These are phyloP conservation scores for Pseudochirops corinnae DNA, from an alignment of 2,797 vertebrate species.

Conservation along the genomic window DNA sequence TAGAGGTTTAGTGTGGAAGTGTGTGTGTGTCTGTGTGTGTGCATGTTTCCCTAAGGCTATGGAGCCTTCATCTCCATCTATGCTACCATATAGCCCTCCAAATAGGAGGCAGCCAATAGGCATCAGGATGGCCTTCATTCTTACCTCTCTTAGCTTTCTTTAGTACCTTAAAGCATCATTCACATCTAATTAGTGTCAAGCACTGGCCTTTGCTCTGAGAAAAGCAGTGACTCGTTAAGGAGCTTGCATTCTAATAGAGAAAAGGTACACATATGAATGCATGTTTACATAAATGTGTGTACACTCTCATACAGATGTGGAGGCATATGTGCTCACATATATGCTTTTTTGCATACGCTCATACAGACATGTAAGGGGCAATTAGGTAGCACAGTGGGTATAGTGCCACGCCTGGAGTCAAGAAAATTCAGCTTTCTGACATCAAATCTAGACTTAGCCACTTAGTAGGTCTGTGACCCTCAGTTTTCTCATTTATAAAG, in stretches of 20 bases:
- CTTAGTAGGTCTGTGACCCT: not conserved
- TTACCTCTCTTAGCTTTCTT: not conserved
- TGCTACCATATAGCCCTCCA: no score
- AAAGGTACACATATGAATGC: not conserved
- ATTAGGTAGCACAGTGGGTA: accelerated
- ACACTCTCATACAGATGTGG: not conserved
- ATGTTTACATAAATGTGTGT: no score
- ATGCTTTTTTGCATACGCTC: no score
- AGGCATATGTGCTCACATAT: not conserved
- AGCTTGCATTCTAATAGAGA: not conserved
- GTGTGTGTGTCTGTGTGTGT: no score
- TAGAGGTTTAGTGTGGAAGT: no score
- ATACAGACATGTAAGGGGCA: not conserved
- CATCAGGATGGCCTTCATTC: not conserved
- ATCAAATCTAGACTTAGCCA: not conserved
- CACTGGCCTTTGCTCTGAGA: not conserved
- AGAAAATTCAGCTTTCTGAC: not conserved
- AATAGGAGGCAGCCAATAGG: not conserved
- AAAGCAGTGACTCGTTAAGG: not conserved
- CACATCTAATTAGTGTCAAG: not conserved
- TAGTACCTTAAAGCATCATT: not conserved
- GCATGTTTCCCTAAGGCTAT: not conserved
- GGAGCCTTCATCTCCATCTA: no score
- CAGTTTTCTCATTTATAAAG: not conserved
- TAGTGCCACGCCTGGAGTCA: not conserved